Conservation (phyloP, 92 coral and sea anemone species). For the Heteractis magnifica region DNA sequence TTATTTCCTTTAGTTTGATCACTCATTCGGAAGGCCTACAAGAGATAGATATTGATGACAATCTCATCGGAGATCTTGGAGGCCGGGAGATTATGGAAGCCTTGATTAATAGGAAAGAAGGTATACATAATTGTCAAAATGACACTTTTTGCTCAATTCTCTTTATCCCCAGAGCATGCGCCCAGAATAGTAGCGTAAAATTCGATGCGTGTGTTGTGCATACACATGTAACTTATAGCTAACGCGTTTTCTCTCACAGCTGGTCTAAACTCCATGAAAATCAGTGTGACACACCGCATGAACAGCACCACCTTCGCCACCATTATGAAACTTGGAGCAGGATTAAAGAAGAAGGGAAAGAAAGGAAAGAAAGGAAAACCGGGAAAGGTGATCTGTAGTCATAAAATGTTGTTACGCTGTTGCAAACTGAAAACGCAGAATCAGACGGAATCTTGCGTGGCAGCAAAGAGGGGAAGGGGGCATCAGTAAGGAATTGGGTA, state of each 20-base stretch:
- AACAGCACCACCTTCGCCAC: conserved; percentile 79
- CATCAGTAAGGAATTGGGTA: too few species aligned
- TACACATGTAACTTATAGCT: neutral
- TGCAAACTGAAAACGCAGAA: too few species aligned
- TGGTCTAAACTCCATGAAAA: conserved; percentile 65
- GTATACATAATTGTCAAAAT: conserved; percentile 22
- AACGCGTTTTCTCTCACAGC: conserved; percentile 37
- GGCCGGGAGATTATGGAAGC: conserved; percentile 95
- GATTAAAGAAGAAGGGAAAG: conserved; percentile 85
- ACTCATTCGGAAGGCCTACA: conserved; percentile 84
- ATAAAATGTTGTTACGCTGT: neutral
- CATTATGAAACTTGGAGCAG: conserved; percentile 90
- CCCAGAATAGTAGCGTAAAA: too few species aligned
- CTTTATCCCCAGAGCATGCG: neutral
- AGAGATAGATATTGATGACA: conserved; percentile 92
- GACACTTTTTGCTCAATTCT: too few species aligned
- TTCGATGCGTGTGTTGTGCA: neutral
- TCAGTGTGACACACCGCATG: conserved; percentile 87
- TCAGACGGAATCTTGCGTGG: too few species aligned
- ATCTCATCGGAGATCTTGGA: conserved; percentile 95
- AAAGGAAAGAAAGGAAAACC: conserved; percentile 93
- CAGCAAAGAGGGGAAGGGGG: too few species aligned
- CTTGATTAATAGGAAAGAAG: conserved; percentile 91
- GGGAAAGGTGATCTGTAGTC: conserved; percentile 70
- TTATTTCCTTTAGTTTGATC: conserved; percentile 58